Evolutionary conservation across 2,888 invertebrate genomes (phyloP).

Genomic region (Drosophila pegasa): DNA sequence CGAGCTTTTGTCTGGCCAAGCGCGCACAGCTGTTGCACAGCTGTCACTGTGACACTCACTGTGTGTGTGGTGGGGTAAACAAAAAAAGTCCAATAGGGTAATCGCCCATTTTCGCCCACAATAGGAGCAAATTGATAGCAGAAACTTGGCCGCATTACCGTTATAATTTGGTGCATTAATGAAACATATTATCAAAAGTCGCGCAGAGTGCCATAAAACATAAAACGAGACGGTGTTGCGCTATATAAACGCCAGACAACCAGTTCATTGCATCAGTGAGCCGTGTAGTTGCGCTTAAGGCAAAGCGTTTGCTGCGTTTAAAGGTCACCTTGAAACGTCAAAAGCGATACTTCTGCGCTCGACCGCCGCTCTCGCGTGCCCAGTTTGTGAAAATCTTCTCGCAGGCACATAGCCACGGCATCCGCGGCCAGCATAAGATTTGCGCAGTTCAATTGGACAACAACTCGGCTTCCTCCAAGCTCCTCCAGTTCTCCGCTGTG

Average conservation of each 20-base stretch:
- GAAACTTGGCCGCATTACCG: conserved; percentile 9
- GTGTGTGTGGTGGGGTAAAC: conserved; percentile 54
- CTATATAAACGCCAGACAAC: conserved; percentile 24
- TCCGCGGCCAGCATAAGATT: conserved; percentile 50
- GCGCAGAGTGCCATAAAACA: conserved; percentile 8
- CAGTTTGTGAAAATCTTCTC: conserved; percentile 71
- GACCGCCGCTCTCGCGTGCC: conserved; percentile 53
- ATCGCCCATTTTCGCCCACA: conserved; percentile 49
- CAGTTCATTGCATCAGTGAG: conserved; percentile 68
- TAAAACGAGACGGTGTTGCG: conserved; percentile 7
- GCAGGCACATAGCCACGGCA: conserved; percentile 42
- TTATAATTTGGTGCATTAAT: conserved; percentile 34
- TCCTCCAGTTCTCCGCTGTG: conserved; percentile 13
- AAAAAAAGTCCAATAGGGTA: conserved; percentile 57
- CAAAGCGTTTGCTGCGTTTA: conserved; percentile 66
- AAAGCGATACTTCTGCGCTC: conserved; percentile 75
- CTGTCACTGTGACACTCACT: conserved; percentile 47
- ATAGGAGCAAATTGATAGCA: conserved; percentile 34
- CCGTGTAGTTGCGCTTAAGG: conserved; percentile 45
- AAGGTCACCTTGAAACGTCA: conserved; percentile 85
- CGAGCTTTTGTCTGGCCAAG: conserved; percentile 48
- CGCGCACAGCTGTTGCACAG: conserved; percentile 62
- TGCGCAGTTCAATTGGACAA: conserved; percentile 46
- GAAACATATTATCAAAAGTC: conserved; percentile 42
- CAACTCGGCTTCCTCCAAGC: conserved; percentile 33